Evolutionary conservation across 2,113 vertebrate species (phyloP), one percentile per base, ranked within the genome.

Genomic region (Lichenostomus cassidix): DNA sequence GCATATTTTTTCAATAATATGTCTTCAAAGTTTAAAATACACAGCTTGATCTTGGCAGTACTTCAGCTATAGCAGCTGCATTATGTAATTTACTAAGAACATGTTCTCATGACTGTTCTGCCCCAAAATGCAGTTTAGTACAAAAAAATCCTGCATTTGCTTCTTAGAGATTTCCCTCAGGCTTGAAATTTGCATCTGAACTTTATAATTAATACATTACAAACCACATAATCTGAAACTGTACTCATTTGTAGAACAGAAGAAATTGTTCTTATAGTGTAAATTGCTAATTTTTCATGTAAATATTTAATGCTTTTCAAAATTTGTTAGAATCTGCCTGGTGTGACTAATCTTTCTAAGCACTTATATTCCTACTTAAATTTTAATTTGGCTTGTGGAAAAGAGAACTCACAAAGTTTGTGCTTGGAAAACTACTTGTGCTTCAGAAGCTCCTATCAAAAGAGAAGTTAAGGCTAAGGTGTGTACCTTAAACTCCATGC

Each of bases 381-480:
- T 89, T 95, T 96, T 95, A 84, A 92, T 94, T 84, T 81, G 69
- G 49, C n/a, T 62, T 76, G 25, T 90, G 77, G 31, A 78, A 94
- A 90, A 93, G 14, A 60, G 39, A 89, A 75, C 24, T 60, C 12
- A 23, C 33, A 64, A 92, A 60, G 49, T 84, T 86, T 90, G 25
- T 83, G 5, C 47, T 49, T 82, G 68, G 44, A 90, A 92, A 90
- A 83, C 31, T 59, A 15, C 18, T 90, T 33, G 33, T 76, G 16
- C 17, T 71, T 67, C 28, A 46, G 64, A 31, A 83, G 4, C 20
- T 71, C 14, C 1, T 69, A 59, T 37, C 47, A 21, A 35, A 90
- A 92, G 18, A 44, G 29, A 53, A 37, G 24, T 80, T 73, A 63
- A 78, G 15, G 19, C 28, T 78, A 47, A 83, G 22, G 13, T 70